Percentiles rank a stretch among this genome's conserved stretches.
These are phyloP conservation scores for Turritopsis rubra DNA, from an alignment of 30 jellyfish, hydroid and myxozoan species.

Conservation along the genomic window DNA sequence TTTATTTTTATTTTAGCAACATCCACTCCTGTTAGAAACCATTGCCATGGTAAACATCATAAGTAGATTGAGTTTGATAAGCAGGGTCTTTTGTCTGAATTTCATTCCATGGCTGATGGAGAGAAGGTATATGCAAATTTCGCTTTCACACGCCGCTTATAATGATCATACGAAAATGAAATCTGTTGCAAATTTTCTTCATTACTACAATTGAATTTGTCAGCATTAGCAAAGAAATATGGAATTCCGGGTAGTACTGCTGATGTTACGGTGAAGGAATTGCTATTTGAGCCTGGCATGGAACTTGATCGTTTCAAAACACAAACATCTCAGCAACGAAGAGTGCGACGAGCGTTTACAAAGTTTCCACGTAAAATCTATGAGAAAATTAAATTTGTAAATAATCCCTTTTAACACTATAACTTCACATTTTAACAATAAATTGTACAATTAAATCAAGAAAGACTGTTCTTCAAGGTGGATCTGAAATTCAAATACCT, in stretches of 20 bases:
- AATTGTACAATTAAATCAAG: background rate
- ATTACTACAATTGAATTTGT: background rate
- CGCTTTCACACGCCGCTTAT: background rate
- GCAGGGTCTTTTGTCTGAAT: background rate
- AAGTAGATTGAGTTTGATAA: background rate
- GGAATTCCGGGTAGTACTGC: background rate
- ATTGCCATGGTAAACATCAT: background rate
- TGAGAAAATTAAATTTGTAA: background rate
- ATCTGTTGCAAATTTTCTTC: background rate
- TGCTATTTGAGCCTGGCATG: background rate
- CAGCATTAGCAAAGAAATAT: conserved; percentile 7
- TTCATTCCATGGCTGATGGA: background rate
- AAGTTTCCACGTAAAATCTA: background rate
- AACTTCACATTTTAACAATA: background rate
- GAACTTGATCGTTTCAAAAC: conserved; percentile 7
- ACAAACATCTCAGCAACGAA: background rate
- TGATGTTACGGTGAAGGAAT: background rate
- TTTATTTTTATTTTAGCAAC: background rate
- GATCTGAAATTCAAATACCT: background rate
- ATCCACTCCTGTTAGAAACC: background rate
- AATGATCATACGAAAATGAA: background rate
- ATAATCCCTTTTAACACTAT: background rate
- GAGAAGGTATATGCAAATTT: background rate
- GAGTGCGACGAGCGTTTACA: background rate
- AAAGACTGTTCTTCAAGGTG: background rate